Conservation (phyloP, 2,797 vertebrate genomes). For the Phylloscopus collybita region DNA sequence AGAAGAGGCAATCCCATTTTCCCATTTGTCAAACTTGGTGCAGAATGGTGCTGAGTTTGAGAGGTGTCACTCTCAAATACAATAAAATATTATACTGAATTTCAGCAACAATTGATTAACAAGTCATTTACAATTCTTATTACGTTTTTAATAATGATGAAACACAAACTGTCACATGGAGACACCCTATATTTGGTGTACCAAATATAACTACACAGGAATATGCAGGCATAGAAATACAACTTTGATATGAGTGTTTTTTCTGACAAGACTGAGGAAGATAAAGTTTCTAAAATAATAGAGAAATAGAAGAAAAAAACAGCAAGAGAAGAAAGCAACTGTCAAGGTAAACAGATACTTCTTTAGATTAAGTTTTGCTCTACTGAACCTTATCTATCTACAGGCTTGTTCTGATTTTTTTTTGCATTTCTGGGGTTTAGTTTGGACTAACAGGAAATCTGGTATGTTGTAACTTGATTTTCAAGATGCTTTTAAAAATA, state of each 20-base stretch:
- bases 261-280: not conserved
- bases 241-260: not conserved
- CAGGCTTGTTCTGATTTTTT: not conserved
- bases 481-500: not conserved
- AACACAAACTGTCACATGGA: not conserved
- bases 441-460: not conserved
- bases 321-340: not conserved
- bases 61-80: not conserved
- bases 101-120: not conserved
- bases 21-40: not conserved
- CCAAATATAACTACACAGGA: not conserved
- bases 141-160: not conserved
- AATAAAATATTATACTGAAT: not conserved
- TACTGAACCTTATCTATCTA: constrained; percentile 25
- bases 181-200: not conserved
- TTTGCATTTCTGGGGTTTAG: not conserved
- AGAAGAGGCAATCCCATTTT: not conserved
- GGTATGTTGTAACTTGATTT: not conserved
- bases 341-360: not conserved
- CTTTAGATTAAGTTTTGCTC: constrained; percentile 36
- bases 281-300: not conserved
- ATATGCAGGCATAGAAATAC: not conserved
- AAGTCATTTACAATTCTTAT: not conserved
- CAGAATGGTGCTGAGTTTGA: not conserved
- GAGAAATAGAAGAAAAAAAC: constrained; percentile 14